Evolutionary conservation across 2,888 invertebrate genomes (phyloP), one percentile per base, ranked within the genome.

Genomic region (Amiota minor): DNA sequence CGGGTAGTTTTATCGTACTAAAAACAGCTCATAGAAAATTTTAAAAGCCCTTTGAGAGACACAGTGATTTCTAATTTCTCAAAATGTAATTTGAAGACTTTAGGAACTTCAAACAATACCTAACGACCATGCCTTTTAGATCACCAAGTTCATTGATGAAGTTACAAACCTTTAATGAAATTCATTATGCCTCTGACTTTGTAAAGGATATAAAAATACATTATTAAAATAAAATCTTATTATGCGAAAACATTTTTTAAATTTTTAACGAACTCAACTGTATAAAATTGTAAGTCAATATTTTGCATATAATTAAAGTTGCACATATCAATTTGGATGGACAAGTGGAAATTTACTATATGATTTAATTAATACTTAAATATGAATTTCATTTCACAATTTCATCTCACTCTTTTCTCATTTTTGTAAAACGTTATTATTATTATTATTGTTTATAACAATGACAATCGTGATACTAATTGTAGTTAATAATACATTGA

Each of bases 391-490:
- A 72, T 71, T 74, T 50, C 18, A 50, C 35, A 68, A 23, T 23
- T 23, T 74, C 18, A 61, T 46, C 74, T 45, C 72, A 72, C 59
- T n/a, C 69, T 72, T 75, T 73, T 18, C 35, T 11, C n/a, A 16
- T 35, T 35, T 35, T 35, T 35, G 6, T 35, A 8, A 35, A 35
- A 35, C 35, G 6, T 35, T 35, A 35, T 35, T 35, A 35, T 35
- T 23, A 23, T 23, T 70, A 64, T 68, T 6, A 46, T 68, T 73
- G 47, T 78, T 72, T 86, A 83, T 81, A 86, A 82, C 87, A 87
- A 88, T 83, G 88, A 89, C 89, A 89, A 89, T 89, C 89, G 89
- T 89, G 89, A 89, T 89, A 89, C 88, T 89, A 89, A 88, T 88
- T 89, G 87, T 89, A 89, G 87, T 84, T 86, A 83, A 84, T 84